Conservation (phyloP, 2,888 invertebrate genomes). For the Octonoba sinensis region DNA sequence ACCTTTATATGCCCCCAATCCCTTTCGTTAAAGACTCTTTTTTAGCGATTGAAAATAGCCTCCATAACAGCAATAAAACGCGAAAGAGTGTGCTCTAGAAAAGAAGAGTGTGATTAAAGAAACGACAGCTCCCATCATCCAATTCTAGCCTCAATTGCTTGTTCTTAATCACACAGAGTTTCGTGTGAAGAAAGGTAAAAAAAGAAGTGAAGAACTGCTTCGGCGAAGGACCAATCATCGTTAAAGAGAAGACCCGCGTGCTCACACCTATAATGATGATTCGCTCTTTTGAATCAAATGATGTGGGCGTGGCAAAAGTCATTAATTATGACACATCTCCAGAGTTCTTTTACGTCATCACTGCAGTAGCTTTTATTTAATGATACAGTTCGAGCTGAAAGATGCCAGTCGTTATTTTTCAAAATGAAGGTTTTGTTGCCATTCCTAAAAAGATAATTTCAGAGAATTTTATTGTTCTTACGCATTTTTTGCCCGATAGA, state of each 20-base stretch:
- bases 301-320: conserved; percentile 26
- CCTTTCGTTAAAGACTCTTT: too few species aligned
- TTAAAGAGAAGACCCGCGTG: conserved; percentile 23
- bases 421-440: too few species aligned
- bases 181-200: background rate
- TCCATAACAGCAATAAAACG: too few species aligned
- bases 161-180: too few species aligned
- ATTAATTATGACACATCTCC: conserved; percentile 31
- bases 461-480: background rate
- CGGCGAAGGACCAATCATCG: conserved; percentile 30
- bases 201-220: background rate
- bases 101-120: too few species aligned
- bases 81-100: too few species aligned
- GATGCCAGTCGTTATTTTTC: too few species aligned
- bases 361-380: conserved; percentile 49
- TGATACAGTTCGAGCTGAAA: conserved; percentile 21
- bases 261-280: conserved; percentile 44
- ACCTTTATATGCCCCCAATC: too few species aligned
- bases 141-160: too few species aligned
- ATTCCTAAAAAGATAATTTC: too few species aligned
- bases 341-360: conserved; percentile 18
- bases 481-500: background rate
- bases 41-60: too few species aligned
- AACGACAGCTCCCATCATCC: too few species aligned
- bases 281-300: conserved; percentile 38